phyloP scores from a whole-genome alignment of 2,113 vertebrate genomes.

The Procapra przewalskii region DNA sequence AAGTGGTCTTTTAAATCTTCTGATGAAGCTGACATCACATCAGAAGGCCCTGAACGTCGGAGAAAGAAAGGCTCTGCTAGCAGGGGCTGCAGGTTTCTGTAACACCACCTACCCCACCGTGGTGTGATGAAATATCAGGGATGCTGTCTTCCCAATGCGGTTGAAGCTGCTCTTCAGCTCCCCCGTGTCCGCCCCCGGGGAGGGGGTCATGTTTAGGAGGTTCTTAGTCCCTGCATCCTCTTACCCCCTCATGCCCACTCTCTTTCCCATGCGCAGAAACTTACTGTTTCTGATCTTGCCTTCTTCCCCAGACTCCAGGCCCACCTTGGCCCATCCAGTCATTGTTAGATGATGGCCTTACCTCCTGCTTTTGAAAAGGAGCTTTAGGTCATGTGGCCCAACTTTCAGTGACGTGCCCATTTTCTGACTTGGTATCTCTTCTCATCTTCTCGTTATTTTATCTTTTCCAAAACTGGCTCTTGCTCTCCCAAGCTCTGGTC shows the following conservation, averaged over 20 bases:
- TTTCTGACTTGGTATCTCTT: neutral
- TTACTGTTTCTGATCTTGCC: neutral
- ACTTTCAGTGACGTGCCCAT: neutral
- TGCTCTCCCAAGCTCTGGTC: neutral
- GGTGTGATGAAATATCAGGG: too few species aligned
- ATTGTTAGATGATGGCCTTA: neutral
- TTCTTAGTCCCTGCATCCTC: fast-evolving
- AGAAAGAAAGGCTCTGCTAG: neutral
- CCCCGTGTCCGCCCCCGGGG: fast-evolving
- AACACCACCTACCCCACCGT: fast-evolving
- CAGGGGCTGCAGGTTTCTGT: neutral
- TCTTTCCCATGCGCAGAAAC: neutral
- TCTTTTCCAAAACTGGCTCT: neutral
- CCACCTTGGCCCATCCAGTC: neutral
- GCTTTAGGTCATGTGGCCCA: fast-evolving
- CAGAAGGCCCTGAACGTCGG: neutral
- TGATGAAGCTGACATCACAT: neutral
- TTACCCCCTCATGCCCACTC: fast-evolving
- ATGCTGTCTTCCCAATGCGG: neutral
- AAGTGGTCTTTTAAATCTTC: neutral
- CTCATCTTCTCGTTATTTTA: neutral
- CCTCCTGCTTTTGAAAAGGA: neutral
- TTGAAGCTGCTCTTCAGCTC: neutral
- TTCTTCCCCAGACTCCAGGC: neutral
- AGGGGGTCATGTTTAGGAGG: fast-evolving